Evolutionary conservation across 2,797 vertebrate genomes (phyloP), one percentile per base, ranked within the genome.

Genomic region (Kryptopterus vitreolus): DNA sequence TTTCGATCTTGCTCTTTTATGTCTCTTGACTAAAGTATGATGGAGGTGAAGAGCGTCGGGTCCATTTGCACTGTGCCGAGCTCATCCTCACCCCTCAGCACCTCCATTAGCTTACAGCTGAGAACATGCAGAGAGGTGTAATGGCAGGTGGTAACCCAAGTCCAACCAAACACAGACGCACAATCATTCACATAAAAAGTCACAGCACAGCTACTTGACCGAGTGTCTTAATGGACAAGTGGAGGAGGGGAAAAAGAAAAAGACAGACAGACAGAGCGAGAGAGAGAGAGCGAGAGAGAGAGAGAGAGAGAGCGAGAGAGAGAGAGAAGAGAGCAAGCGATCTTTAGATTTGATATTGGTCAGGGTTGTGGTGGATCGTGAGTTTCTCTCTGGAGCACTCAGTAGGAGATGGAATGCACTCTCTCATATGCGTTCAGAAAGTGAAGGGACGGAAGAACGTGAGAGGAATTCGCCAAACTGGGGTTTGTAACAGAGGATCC

Each of bases 61-160:
- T 52, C 80, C 76, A 81, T 84, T 82, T 79, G 63, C 59, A 72
- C 76, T 66, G 58, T 82, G 80, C 48, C 82, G 77, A 81, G 72
- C 83, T 76, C 52, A 74, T 81, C 53, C 65, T n/a, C 65, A 80
- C 50, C 81, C 59, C 78, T 63, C 65, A 72, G 72, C 61, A 61
- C 46, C 75, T 66, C 75, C 81, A 84, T 83, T 84, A 84, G 61
- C 72, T 82, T 58, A 26, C 1, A 76, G 53, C 43, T 22, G 65
- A 52, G 43, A 75, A 83, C 69, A 76, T 66, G 59, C 33, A 7
- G 35, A 61, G 68, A 24, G 48, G 24, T 58, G 59, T 71, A 77
- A 81, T 81, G 53, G 57, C 65, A 71, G 38, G 48, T 31, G 46
- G 55, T 59, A 62, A 48, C 65, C 73, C 4, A 70, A 52, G 16